Base-by-base conservation (phyloP, 2,113 vertebrate genomes). In the Oceanites oceanicus region DNA sequence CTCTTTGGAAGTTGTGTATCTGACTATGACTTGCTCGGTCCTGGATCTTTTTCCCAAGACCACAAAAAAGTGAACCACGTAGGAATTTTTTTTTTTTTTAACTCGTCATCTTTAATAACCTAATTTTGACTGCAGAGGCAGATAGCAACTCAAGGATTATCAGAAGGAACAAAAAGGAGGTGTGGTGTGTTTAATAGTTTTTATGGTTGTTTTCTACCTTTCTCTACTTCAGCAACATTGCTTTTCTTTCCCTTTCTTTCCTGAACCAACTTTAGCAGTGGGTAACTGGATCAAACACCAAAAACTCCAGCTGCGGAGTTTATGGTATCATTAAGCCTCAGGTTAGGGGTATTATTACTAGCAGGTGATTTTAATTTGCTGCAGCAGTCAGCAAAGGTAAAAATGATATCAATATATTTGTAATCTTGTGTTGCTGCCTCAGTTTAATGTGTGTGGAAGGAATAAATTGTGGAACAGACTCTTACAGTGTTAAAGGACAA, bases 211-310 rank as follows among this genome's bases (percentile, higher is more conserved):
- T 97, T 96, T 95, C 92, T 53, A 44, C 83, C 27, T 94, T 93
- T 91, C 80, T 92, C 71, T 65, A 82, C 75, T 95, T 90, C 66
- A 77, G 2, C 29, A 13, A 80, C 45, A 56, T 32, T 55, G 74
- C 23, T 66, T 65, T 68, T 56, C 47, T 36, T 42, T 11, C 42
- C 45, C 59, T 94, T 92, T 72, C 81, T 87, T 85, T 45, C 79
- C 91, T 32, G 81, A 84, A 68, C 70, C 86, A 58, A 49, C 21
- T 49, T 26, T 2, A 79, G 77, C 62, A 32, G 34, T 7, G 32
- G 45, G 71, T 95, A 96, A 97, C 93, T 95, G 84, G 82, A 95
- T 97, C 92, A 92, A 97, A 89, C 92, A 58, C 67, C 88, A 92
- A 75, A 91, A 86, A 27, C 62, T 68, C n/a, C 36, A 74, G 74